These are phyloP conservation scores for Archips xylosteana DNA, from an alignment of 2,888 invertebrate species.

Conservation along the genomic window DNA sequence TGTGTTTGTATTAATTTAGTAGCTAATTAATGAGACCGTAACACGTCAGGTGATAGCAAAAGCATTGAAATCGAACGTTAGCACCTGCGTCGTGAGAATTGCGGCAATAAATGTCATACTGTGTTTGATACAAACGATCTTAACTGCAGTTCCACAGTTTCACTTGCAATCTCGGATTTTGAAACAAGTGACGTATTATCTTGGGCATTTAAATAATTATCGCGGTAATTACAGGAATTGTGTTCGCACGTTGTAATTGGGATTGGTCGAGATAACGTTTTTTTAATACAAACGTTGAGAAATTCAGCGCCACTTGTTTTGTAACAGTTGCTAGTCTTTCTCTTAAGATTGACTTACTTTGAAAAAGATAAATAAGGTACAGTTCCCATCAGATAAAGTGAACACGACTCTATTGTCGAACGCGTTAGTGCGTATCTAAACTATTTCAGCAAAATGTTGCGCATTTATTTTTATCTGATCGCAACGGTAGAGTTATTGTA, in stretches of 20 bases:
- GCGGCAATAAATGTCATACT: conserved; percentile 16
- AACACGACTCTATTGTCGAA: neutral
- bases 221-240: conserved; percentile 31
- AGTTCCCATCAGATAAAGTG: neutral
- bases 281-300: conserved; percentile 29
- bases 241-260: conserved; percentile 36
- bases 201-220: conserved; percentile 35
- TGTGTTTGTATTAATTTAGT: conserved; percentile 19
- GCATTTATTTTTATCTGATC: neutral
- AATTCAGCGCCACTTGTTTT: conserved; percentile 32
- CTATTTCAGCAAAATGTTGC: neutral
- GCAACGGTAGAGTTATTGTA: neutral
- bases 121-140: conserved; percentile 16
- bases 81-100: conserved; percentile 34
- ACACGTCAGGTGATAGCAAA: conserved; percentile 31
- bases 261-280: conserved; percentile 34
- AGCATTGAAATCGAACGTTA: conserved; percentile 37
- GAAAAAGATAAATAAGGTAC: neutral
- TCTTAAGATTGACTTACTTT: neutral
- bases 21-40: conserved; percentile 38
- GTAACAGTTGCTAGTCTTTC: conserved; percentile 7
- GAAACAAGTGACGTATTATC: conserved; percentile 25
- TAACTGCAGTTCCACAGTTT: conserved; percentile 22
- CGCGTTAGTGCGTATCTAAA: neutral
- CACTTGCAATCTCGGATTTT: conserved; percentile 30